These are phyloP conservation scores for Solea solea DNA, from an alignment of 2,113 vertebrate genomes.

Conservation along the genomic window DNA sequence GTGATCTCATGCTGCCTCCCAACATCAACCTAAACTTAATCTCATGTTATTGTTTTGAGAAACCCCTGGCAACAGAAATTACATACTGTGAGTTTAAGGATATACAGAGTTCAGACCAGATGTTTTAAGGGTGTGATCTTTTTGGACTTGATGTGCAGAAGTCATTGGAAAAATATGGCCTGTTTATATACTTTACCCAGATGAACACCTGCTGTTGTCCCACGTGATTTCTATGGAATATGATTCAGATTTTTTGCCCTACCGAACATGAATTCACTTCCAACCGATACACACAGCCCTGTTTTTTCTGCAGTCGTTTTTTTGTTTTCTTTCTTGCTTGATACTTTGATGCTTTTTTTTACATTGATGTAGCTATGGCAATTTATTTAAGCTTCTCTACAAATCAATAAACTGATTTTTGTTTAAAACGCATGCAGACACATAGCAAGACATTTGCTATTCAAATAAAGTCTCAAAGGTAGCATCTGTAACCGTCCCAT, in stretches of 20 bases:
- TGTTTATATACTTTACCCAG: neutral
- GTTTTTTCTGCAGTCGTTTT: neutral
- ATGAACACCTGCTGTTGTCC: neutral
- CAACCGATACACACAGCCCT: neutral
- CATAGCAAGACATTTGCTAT: neutral
- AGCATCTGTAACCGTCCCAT: conserved; percentile 8
- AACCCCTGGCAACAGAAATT: no score
- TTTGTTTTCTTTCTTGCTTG: no score
- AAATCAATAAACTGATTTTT: neutral
- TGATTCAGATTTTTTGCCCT: no score
- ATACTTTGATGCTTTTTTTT: neutral
- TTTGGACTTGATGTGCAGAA: neutral
- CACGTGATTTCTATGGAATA: no score
- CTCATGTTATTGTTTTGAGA: no score
- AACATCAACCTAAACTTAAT: no score
- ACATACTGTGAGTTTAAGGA: no score
- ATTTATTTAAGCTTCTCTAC: neutral
- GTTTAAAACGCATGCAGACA: neutral
- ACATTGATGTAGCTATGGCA: neutral
- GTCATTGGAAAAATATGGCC: neutral
- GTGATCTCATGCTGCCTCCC: no score
- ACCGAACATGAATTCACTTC: neutral
- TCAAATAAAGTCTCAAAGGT: neutral
- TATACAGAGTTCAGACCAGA: no score
- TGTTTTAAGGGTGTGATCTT: no score